phyloP scores from a whole-genome alignment of 2,113 vertebrate genomes.

The Hemicordylus capensis region DNA sequence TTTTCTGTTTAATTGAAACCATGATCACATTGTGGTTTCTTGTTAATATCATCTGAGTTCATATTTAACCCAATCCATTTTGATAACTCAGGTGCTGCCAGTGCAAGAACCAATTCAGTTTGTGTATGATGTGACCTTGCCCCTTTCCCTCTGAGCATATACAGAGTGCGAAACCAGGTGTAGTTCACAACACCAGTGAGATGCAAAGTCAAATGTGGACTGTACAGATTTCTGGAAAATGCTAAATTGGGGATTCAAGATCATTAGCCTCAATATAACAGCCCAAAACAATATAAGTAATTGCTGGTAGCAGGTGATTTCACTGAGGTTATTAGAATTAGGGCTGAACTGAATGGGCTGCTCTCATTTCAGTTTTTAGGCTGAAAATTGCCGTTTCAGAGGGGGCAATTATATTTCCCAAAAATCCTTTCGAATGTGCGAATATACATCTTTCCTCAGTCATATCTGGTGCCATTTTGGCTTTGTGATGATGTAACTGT shows the following conservation, averaged over 20 bases:
- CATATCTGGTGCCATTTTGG: too few relatives aligned
- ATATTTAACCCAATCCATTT: constrained; percentile 26
- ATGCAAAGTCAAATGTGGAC: background rate
- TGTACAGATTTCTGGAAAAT: constrained; percentile 29
- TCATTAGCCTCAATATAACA: constrained; percentile 67
- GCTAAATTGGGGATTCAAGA: background rate
- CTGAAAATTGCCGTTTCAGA: too few relatives aligned
- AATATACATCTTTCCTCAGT: background rate
- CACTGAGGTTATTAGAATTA: constrained; percentile 59
- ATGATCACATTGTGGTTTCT: constrained; percentile 7
- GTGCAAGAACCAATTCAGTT: too few relatives aligned
- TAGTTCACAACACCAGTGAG: too few relatives aligned
- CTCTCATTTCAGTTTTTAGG: too few relatives aligned
- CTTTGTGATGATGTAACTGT: too few relatives aligned
- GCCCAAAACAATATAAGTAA: constrained; percentile 76
- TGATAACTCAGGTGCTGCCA: constrained; percentile 21
- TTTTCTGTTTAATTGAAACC: constrained; percentile 33
- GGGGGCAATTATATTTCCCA: background rate
- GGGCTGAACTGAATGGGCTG: too few relatives aligned
- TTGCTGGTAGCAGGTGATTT: constrained; percentile 77
- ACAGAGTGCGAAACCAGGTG: too few relatives aligned
- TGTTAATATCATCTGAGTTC: constrained; percentile 32
- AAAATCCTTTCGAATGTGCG: background rate
- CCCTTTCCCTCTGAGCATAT: too few relatives aligned
- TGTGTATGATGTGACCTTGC: too few relatives aligned